Percentiles rank a stretch among this genome's conserved stretches.
Conservation (phyloP, 2,113 vertebrate genomes). For the Ceuthmochares aereus region DNA sequence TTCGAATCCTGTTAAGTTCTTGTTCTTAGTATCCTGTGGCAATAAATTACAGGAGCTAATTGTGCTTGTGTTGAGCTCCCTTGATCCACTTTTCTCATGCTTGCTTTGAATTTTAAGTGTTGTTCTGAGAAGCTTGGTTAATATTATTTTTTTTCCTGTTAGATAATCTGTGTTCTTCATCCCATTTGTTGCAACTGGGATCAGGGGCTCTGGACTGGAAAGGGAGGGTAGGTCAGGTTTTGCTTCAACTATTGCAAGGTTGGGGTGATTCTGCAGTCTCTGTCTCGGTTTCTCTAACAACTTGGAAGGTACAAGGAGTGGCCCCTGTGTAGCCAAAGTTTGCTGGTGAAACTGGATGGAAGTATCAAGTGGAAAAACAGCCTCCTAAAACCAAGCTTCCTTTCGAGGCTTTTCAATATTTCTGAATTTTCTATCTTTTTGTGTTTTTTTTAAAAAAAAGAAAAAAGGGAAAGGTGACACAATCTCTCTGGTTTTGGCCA, state of each 20-base stretch:
- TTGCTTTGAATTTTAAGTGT: conserved; percentile 42
- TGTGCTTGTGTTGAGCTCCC: conserved; percentile 56
- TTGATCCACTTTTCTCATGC: conserved; percentile 63
- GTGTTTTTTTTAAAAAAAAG: background rate
- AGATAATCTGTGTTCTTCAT: background rate
- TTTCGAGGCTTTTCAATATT: background rate
- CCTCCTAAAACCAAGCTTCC: background rate
- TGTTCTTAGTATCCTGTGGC: conserved; percentile 65
- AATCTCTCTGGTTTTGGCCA: background rate
- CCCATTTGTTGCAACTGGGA: background rate
- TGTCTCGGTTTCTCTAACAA: background rate
- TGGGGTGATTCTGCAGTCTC: background rate
- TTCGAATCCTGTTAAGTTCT: conserved; percentile 67
- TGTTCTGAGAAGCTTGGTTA: conserved; percentile 19
- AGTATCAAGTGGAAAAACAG: background rate
- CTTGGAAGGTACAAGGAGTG: background rate
- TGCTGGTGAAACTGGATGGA: background rate
- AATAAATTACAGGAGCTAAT: conserved; percentile 67
- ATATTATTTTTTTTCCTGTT: background rate
- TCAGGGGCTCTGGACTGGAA: background rate
- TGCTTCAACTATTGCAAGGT: background rate
- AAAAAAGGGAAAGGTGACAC: fast-evolving
- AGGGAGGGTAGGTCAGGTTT: background rate
- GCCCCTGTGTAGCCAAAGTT: background rate
- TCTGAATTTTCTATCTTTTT: background rate